Evolutionary conservation across 2,888 invertebrate species (phyloP), one percentile per base, ranked within the genome.

Genomic region (Lasioglossum morio): DNA sequence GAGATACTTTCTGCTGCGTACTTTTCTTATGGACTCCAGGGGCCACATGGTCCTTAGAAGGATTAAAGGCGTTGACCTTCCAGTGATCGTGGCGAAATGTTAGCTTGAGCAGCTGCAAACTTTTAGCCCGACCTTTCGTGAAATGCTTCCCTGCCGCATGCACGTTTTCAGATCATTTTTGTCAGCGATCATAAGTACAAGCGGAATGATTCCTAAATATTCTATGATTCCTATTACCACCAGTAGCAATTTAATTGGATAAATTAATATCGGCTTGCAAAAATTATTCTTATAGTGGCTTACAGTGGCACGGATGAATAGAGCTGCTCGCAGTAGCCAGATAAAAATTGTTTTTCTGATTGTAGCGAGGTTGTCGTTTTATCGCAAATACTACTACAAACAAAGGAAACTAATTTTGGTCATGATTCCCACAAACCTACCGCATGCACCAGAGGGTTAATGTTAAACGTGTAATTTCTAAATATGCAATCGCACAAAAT

Each of bases 51-150:
- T 82, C 79, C 77, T 75, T 69, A 60, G 53, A 46, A 82, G 69
- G 74, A 81, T 85, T 78, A 81, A 81, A 86, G 72, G 78, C 86
- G 72, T 81, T 81, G 77, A 85, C 75, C 77, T 86, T 72, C 53
- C 57, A 48, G 72, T 85, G 78, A 72, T 85, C 40, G 74, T 74
- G 63, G 43, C 43, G 60, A 77, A 85, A 74, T 81, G 63, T 78
- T 76, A 46, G 30, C 34, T n/a, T 57, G n/a, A 57, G 72, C 83
- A 83, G 53, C 84, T 84, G 72, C 66, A 76, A 63, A 85, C 63
- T 81, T 85, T 77, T 74, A 70, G n/a, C n/a, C 53, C n/a, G n/a
- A 69, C 57, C 46, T 72, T 81, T 23, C 66, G 57, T 30, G 14
- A n/a, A 37, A 34, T 75, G 70, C 57, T 53, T 73, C 30, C 37